A percentile compares a stretch with the other conserved stretches of the same genome.
These are phyloP conservation scores for Troilus luridus DNA, from an alignment of 2,888 invertebrate genomes.

Conservation along the genomic window DNA sequence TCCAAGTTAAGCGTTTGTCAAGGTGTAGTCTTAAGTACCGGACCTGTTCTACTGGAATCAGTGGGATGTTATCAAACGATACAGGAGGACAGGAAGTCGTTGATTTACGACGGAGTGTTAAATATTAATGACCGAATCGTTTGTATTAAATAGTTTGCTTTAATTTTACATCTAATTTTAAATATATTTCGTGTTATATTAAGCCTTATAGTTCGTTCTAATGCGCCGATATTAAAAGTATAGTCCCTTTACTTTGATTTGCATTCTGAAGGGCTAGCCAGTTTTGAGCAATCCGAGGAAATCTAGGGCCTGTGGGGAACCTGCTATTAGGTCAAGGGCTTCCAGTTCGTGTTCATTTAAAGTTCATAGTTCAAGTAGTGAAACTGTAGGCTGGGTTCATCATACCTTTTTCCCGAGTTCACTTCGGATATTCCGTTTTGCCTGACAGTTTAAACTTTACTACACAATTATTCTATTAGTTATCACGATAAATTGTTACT, in stretches of 20 bases:
- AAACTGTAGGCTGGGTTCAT: constrained; percentile 8
- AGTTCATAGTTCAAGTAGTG: constrained; percentile 44
- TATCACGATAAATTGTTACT: neutral
- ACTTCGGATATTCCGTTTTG: neutral
- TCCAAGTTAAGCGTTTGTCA: too few relatives aligned
- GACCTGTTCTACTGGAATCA: too few relatives aligned
- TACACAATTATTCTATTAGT: neutral
- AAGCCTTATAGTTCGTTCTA: neutral
- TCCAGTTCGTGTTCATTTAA: constrained; percentile 40
- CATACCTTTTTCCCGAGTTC: neutral
- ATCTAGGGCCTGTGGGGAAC: neutral
- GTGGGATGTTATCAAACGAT: too few relatives aligned
- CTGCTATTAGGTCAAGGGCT: neutral
- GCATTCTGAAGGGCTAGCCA: neutral
- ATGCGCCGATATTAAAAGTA: neutral
- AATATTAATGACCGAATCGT: neutral
- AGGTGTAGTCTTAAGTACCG: too few relatives aligned
- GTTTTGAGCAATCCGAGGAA: constrained; percentile 11
- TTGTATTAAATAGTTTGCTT: neutral
- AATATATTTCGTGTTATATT: neutral
- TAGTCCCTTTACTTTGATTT: neutral
- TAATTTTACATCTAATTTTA: neutral
- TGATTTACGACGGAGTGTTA: too few relatives aligned
- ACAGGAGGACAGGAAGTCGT: too few relatives aligned
- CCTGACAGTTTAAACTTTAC: neutral